phyloP scores from a whole-genome alignment of 1,140 invertebrate species.

The Bombus sylvicola region DNA sequence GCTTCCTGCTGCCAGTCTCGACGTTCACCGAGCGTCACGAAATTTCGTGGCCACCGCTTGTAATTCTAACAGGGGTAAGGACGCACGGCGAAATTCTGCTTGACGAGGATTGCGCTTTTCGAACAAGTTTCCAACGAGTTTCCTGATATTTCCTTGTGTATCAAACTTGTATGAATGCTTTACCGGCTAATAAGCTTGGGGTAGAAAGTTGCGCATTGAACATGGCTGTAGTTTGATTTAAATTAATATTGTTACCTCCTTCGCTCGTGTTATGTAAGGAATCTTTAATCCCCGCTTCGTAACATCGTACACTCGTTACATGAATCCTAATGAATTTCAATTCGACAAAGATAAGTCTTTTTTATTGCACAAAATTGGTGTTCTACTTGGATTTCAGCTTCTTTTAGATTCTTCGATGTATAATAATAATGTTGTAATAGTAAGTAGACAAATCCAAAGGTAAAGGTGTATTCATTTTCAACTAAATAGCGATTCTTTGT shows the following conservation, averaged over 20 bases:
- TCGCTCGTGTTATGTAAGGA: not conserved
- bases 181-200: not conserved
- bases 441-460: not conserved
- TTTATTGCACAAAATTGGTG: not conserved
- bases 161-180: not conserved
- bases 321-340: not conserved
- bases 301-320: too few relatives aligned
- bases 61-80: conserved; percentile 5
- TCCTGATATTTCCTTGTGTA: not conserved
- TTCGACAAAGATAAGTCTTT: not conserved
- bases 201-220: not conserved
- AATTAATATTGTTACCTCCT: not conserved
- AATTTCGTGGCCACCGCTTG: conserved; percentile 5
- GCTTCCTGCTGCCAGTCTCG: not conserved
- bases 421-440: too few relatives aligned
- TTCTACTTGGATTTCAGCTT: too few relatives aligned
- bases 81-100: conserved; percentile 2
- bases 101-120: not conserved
- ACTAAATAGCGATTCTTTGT: not conserved
- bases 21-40: not conserved
- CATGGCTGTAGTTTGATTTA: not conserved
- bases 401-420: too few relatives aligned
- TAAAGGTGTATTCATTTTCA: not conserved
- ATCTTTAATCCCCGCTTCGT: not conserved
- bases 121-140: not conserved